Evolutionary conservation across 2,888 invertebrate species (phyloP), one percentile per base, ranked within the genome.

Genomic region (Ormyrus labotus): DNA sequence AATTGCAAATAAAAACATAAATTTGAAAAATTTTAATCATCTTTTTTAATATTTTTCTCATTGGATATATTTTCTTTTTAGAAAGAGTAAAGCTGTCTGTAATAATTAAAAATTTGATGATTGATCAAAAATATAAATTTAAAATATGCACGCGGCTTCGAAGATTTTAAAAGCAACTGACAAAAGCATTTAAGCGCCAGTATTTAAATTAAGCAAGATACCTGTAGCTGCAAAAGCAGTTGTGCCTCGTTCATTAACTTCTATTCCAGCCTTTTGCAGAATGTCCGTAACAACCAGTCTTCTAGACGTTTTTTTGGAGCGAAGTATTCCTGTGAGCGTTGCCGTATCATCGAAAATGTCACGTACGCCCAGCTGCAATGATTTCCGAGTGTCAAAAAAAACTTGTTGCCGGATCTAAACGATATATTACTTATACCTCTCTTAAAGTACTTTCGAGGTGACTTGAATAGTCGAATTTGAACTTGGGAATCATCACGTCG

Each of bases 161-260:
- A 34, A 34, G 34, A 34, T 34, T 34, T 34, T 89, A 19, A 19
- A 19, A 19, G 19, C 19, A 1, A 19, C 19, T 19, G 19, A 19
- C 19, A 19, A 19, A 19, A 19, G 19, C 19, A 19, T 19, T 19
- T 19, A 19, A 19, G 19, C 19, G 19, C 19, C 19, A 19, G 19
- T 19, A 19, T 19, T 19, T 19, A 19, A 19, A 19, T 19, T 19
- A 19, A 19, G 19, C 19, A 19, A 1, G 19, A 19, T 19, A 95
- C 95, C 94, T 86, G 96, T 95, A 9, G 94, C 94, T 0, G 94
- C 93, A 87, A 92, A 95, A 0, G 94, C 95, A 0, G 93, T 92
- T 61, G 94, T 96, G 81, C 96, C 96, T 65, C 94, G 91, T 88
- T 96, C 96, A 84, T 95, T 95, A 67, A 96, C 93, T 87, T 95